Percentiles rank a stretch among this genome's conserved stretches.
phyloP scores from a whole-genome alignment of 2,888 invertebrate species.

The Microctonus brassicae region DNA sequence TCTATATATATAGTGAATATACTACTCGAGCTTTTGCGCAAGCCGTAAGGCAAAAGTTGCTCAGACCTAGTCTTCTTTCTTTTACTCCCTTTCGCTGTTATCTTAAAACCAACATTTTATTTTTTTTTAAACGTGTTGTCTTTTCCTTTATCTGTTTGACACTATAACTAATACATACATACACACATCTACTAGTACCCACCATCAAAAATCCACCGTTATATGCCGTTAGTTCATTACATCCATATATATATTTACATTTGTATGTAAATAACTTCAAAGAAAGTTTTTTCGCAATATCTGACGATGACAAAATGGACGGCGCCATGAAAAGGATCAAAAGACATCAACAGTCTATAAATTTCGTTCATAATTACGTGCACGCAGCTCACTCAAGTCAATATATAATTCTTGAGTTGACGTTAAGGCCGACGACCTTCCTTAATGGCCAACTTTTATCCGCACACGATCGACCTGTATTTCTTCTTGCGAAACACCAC shows the following conservation, averaged over 20 bases:
- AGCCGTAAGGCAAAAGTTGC: conserved; percentile 15
- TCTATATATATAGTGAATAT: conserved; percentile 17
- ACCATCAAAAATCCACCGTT: background rate
- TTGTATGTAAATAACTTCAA: background rate
- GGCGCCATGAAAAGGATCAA: background rate
- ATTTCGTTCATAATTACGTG: conserved; percentile 29
- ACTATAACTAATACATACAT: no score
- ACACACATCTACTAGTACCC: background rate
- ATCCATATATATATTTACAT: no score
- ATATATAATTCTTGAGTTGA: conserved; percentile 16
- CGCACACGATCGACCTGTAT: conserved; percentile 32
- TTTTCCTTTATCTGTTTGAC: conserved; percentile 3
- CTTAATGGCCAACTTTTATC: conserved; percentile 37
- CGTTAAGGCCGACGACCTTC: conserved; percentile 38
- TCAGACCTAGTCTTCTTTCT: background rate
- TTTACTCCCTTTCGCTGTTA: conserved; percentile 2
- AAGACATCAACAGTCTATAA: conserved; percentile 27
- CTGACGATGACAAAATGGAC: background rate
- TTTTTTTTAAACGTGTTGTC: background rate
- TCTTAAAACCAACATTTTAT: background rate
- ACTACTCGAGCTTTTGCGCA: conserved; percentile 10
- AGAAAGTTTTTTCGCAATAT: background rate
- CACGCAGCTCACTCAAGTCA: conserved; percentile 13
- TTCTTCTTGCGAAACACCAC: conserved; percentile 31
- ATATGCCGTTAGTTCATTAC: no score